Base-by-base conservation (phyloP, 2,888 invertebrate species). In the Agrochola circellaris region DNA sequence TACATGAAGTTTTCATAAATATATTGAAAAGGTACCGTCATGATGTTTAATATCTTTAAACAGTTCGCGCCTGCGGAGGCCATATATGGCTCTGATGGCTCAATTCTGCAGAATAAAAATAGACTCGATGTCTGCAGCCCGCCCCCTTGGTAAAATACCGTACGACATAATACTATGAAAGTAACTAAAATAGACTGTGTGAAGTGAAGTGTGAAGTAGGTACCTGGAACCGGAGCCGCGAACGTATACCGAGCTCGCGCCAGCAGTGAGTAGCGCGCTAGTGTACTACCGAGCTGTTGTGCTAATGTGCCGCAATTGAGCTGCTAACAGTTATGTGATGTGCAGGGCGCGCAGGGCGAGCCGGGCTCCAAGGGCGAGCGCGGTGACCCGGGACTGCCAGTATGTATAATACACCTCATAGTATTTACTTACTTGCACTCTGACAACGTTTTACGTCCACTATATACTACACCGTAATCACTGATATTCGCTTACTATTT, bases 361-460 rank as follows among this genome's bases (percentile, higher is more conserved):
- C 98, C 98, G 74, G 99, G 99, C 89, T 98, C 97, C 92, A 99
- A 99, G 97, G 99, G 99, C 88, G 99, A 99, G 97, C 97, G 99
- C 85, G 99, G 99, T 72, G 99, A 99, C 96, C 99, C 99, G 87
- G 99, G 99, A 92, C 97, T 99, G 92, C 99, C 99, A 93, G 99
- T 99, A 98, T 97, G 98, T 98, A 34, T n/a, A n/a, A 74, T 79
- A 73, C 38, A 65, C 64, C 45, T 61, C 64, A 54, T 65, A 71
- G 58, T 60, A 56, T 23, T 45, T 20, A 51, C 4, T 51, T 61
- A 48, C 51, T 51, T 60, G 11, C 66, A 54, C n/a, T 54, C 30
- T 56, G 20, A 48, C n/a, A 2, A 48, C 23, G 30, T n/a, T 0
- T 42, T 56, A 17, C 42, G 30, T 23, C 48, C 68, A 20, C 65